Percentiles rank a stretch among this genome's conserved stretches.
These are phyloP conservation scores for Anagrus nilaparvatae DNA, from an alignment of 1,140 invertebrate species.

Conservation along the genomic window DNA sequence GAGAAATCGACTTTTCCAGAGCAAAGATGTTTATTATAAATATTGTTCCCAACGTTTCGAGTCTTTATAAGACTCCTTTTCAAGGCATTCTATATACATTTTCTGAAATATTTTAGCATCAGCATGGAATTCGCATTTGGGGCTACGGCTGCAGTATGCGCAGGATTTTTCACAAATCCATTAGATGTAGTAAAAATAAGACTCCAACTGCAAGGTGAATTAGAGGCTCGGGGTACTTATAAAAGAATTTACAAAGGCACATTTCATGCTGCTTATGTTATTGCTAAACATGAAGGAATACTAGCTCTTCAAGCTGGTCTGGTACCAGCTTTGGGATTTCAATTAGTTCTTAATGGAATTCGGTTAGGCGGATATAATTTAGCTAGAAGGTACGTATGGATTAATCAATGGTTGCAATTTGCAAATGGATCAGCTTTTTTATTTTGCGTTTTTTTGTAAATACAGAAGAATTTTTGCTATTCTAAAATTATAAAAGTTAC, in stretches of 20 bases:
- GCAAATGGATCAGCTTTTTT: too few relatives aligned
- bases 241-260: slow-evolving; percentile 52
- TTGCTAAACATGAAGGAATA: slow-evolving; percentile 55
- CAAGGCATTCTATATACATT: too few relatives aligned
- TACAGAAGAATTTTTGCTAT: too few relatives aligned
- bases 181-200: slow-evolving; percentile 84
- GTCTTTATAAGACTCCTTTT: too few relatives aligned
- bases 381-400: too few relatives aligned
- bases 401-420: too few relatives aligned
- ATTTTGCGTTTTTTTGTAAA: too few relatives aligned
- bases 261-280: slow-evolving; percentile 54
- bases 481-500: too few relatives aligned
- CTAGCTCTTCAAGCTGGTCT: slow-evolving; percentile 79
- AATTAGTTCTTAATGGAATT: slow-evolving; percentile 58
- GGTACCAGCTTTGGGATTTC: slow-evolving; percentile 66
- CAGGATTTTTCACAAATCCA: slow-evolving; percentile 59
- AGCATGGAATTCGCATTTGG: slow-evolving; percentile 51
- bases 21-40: too few relatives aligned
- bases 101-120: too few relatives aligned
- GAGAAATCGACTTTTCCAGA: too few relatives aligned
- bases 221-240: slow-evolving; percentile 59
- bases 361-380: slow-evolving; percentile 67
- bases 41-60: too few relatives aligned
- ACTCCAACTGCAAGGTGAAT: slow-evolving; percentile 82
- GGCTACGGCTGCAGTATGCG: slow-evolving; percentile 51